phyloP scores from a whole-genome alignment of 2,888 invertebrate genomes.

The Molanna angustata region DNA sequence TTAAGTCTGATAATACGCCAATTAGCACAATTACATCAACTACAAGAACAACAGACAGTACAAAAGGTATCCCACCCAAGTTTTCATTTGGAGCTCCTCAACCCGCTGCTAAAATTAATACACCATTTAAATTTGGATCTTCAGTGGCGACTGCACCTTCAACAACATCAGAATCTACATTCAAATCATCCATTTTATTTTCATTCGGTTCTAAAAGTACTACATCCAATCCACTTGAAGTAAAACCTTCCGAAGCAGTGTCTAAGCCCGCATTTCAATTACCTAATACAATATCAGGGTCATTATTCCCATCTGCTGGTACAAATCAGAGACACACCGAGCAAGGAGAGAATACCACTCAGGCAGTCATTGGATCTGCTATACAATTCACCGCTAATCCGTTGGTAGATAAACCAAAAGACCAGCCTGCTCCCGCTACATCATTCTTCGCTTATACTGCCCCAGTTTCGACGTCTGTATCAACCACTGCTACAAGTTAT shows the following conservation, averaged over 20 bases:
- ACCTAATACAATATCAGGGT: constrained; percentile 7
- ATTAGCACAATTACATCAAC: too few species aligned
- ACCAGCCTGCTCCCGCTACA: constrained; percentile 10
- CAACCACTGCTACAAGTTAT: not conserved
- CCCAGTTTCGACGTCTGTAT: constrained; percentile 8
- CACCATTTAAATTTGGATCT: constrained; percentile 40
- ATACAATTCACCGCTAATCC: constrained; percentile 10
- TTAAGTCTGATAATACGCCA: too few species aligned
- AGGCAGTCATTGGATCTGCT: not conserved
- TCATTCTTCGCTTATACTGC: constrained; percentile 16
- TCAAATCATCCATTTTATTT: constrained; percentile 4
- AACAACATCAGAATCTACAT: constrained; percentile 9
- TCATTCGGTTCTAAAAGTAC: not conserved
- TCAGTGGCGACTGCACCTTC: constrained; percentile 27
- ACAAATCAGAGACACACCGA: not conserved
- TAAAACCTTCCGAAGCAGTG: not conserved
- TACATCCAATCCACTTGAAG: not conserved
- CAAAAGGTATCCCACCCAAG: too few species aligned
- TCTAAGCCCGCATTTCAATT: constrained; percentile 10
- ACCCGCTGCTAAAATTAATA: constrained; percentile 14
- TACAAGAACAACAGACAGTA: too few species aligned
- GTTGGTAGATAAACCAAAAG: constrained; percentile 20
- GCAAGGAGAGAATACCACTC: constrained; percentile 3
- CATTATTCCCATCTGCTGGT: constrained; percentile 14
- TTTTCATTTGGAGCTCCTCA: too few species aligned